phyloP scores from a whole-genome alignment of 2,888 invertebrate genomes.

The Drosophila diplacantha region DNA sequence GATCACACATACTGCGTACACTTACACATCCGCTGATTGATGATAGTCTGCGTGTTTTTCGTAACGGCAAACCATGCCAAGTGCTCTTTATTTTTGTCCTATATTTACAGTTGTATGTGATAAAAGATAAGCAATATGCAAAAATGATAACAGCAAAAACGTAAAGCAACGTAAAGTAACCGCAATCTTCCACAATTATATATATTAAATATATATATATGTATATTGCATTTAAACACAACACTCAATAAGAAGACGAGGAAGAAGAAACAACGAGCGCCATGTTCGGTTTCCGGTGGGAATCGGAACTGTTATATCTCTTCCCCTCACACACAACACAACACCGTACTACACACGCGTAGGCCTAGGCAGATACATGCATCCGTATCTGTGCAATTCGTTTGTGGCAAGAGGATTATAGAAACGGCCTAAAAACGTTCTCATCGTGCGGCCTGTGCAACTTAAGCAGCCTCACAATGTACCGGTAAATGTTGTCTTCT shows the following conservation, averaged over 20 bases:
- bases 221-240: constrained; percentile 34
- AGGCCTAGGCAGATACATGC: constrained; percentile 23
- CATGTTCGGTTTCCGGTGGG: constrained; percentile 33
- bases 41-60: constrained; percentile 39
- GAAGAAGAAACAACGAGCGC: constrained; percentile 10
- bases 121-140: constrained; percentile 32
- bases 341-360: constrained; percentile 17
- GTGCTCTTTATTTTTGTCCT: constrained; percentile 28
- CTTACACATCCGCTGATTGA: constrained; percentile 23
- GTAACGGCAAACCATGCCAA: constrained; percentile 18
- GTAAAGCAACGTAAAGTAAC: constrained; percentile 36
- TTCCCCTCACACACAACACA: constrained; percentile 15
- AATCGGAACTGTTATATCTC: constrained; percentile 20
- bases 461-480: constrained; percentile 69
- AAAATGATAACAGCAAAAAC: constrained; percentile 26
- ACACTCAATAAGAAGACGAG: constrained; percentile 15
- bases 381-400: constrained; percentile 33
- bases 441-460: constrained; percentile 71
- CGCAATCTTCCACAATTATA: constrained; percentile 39
- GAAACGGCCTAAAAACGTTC: constrained; percentile 69
- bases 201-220: constrained; percentile 16
- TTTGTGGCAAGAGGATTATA: constrained; percentile 50
- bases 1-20: constrained; percentile 25
- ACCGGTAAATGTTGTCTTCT: constrained; percentile 62
- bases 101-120: constrained; percentile 35